Evolutionary conservation across 2,888 invertebrate genomes (phyloP).

Genomic region (Drosophila ustulata): DNA sequence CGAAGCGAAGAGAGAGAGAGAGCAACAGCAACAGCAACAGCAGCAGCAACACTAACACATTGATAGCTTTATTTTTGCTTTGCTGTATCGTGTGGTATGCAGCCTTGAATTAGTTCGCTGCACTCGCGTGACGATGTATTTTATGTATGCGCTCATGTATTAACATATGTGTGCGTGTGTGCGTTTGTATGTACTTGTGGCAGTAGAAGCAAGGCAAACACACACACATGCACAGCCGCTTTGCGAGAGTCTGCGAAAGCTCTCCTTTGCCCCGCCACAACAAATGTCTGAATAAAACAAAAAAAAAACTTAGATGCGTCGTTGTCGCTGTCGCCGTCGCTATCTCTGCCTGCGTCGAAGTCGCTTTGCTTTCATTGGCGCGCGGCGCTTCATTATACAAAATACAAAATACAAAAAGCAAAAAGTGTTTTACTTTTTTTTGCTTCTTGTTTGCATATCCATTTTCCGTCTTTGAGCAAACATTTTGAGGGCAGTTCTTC

Average conservation of each 20-base stretch:
- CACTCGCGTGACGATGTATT: slow-evolving; percentile 83
- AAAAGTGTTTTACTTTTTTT: slow-evolving; percentile 42
- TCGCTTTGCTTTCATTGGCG: slow-evolving; percentile 64
- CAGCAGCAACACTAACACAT: slow-evolving; percentile 52
- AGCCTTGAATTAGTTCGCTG: slow-evolving; percentile 86
- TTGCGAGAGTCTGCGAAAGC: slow-evolving; percentile 64
- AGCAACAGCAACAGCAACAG: slow-evolving; percentile 3
- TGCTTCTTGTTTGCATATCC: slow-evolving; percentile 75
- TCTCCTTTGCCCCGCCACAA: slow-evolving; percentile 39
- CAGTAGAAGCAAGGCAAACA: slow-evolving; percentile 48
- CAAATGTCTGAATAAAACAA: slow-evolving; percentile 21
- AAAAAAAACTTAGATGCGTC: slow-evolving; percentile 64
- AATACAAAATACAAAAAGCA: slow-evolving; percentile 30
- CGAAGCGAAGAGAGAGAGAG: slow-evolving; percentile 41
- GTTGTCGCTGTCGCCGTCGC: slow-evolving; percentile 37
- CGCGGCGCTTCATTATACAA: slow-evolving; percentile 64
- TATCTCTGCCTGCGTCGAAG: slow-evolving; percentile 36
- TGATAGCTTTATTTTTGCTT: slow-evolving; percentile 77
- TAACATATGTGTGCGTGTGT: slow-evolving; percentile 10
- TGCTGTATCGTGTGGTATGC: slow-evolving; percentile 83
- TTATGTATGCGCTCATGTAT: slow-evolving; percentile 48
- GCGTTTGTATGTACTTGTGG: slow-evolving; percentile 32
- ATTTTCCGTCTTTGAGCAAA: slow-evolving; percentile 73
- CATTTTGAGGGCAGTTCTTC: slow-evolving; percentile 53
- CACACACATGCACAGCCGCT: slow-evolving; percentile 34